Base-by-base conservation (phyloP, 2,888 invertebrate genomes). In the Parochlus steinenii region DNA sequence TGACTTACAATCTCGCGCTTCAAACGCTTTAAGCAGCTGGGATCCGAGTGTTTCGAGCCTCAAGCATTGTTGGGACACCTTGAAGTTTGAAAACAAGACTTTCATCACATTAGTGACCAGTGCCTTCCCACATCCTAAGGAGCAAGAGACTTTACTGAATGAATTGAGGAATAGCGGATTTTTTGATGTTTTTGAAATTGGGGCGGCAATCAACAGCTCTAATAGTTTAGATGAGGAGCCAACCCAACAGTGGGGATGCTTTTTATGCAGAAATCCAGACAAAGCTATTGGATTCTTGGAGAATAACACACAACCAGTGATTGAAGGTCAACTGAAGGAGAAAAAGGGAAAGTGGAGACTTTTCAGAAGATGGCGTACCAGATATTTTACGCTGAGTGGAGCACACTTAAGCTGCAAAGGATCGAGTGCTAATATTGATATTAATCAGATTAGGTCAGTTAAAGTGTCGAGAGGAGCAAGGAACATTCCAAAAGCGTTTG, bases 401-500 rank as follows among this genome's bases (percentile, higher is more conserved):
- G 87, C 87, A 2, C 83, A 87, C 55, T 71, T 93, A 34, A 85
- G 86, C 12, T 87, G 83, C 54, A 74, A 77, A 56, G 80, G 79
- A 52, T 74, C 79, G 43, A 80, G 76, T 41, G 77, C 77, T 52
- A 76, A 76, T 49, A 83, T 93, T 45, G 89, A 90, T 55, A 77
- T 93, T 11, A 83, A 87, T 56, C 86, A 89, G 59, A 90, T 93
- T 43, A 74, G 89, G 10, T 87, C 86, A 23, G 92, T 93, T n/a
- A 83, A 90, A 51, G 90, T 92, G 8, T 81, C 89, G 1, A 68
- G 86, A 32, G 82, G 87, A 35, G 85, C 87, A 7, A 69, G 90
- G 35, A 86, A 87, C 61, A 87, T 92, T 48, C 90, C 92, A 15
- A 89, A 87, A 56, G 90, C 90, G 2, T 93, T 93, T 63, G 92